Conservation (phyloP, 2,113 vertebrate genomes). For the Marmota flaviventris region DNA sequence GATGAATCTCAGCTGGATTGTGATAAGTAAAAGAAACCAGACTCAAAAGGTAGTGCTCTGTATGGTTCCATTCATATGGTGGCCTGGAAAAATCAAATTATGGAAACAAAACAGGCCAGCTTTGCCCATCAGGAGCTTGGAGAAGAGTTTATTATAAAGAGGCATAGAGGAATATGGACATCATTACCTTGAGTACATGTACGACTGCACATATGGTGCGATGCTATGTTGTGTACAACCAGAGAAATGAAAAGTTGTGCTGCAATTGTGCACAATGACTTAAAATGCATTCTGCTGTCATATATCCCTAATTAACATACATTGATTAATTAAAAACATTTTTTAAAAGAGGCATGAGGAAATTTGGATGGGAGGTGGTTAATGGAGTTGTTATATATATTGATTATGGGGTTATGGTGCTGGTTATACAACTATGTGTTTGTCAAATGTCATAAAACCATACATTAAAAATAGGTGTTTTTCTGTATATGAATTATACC, state of each 20-base stretch:
- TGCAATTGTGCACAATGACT: no score
- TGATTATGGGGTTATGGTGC: background rate
- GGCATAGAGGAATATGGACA: background rate
- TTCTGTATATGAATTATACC: background rate
- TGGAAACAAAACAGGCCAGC: background rate
- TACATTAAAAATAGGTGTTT: background rate
- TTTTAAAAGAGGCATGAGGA: background rate
- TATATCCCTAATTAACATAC: no score
- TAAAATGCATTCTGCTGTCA: no score
- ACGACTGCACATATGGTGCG: no score
- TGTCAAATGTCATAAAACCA: background rate
- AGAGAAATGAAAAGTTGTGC: no score
- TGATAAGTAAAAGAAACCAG: background rate
- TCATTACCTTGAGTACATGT: no score
- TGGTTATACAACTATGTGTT: background rate
- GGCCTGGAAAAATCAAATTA: background rate
- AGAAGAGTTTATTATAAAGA: background rate
- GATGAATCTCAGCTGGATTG: background rate
- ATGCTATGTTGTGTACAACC: no score
- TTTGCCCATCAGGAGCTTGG: background rate
- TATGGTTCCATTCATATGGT: background rate
- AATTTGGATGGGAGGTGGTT: background rate
- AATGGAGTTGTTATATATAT: background rate
- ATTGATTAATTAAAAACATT: no score
- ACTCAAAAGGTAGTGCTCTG: background rate